These are phyloP conservation scores for Thamnophis elegans DNA, from an alignment of 2,797 vertebrate species.

Conservation along the genomic window DNA sequence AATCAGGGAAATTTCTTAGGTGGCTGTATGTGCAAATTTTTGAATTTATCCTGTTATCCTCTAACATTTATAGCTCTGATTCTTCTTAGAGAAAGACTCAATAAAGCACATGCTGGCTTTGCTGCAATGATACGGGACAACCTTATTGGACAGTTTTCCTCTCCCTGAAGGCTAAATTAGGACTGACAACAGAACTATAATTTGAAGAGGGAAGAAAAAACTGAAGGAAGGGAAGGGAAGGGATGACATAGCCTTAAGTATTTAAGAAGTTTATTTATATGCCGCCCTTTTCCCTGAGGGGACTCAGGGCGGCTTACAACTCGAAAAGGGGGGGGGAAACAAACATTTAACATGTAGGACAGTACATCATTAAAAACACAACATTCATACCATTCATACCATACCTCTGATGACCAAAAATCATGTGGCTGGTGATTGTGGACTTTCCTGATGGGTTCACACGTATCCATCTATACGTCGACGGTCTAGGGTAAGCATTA, in stretches of 20 bases:
- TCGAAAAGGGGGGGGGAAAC: too few relatives aligned
- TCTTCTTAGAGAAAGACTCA: background rate
- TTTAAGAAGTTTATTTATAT: too few relatives aligned
- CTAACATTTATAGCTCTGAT: background rate
- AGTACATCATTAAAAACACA: too few relatives aligned
- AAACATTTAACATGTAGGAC: too few relatives aligned
- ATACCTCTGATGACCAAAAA: conserved; percentile 65
- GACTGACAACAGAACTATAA: background rate
- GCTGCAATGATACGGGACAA: background rate
- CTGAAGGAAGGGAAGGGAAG: background rate
- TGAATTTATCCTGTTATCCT: too few relatives aligned
- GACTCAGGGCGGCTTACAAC: too few relatives aligned
- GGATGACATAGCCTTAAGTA: background rate
- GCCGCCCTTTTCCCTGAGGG: too few relatives aligned
- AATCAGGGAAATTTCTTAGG: too few relatives aligned
- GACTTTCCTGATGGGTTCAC: conserved; percentile 39
- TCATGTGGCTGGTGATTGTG: conserved; percentile 4
- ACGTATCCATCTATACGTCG: conserved; percentile 65
- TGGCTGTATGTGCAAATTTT: too few relatives aligned
- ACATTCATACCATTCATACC: too few relatives aligned
- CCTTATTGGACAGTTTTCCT: background rate
- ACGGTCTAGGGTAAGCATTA: conserved; percentile 85
- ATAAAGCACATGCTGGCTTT: background rate
- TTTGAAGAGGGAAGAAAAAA: background rate
- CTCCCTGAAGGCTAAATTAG: background rate